Conservation (phyloP, 30 jellyfish, hydroid and myxozoan species). For the Rhopilema esculentum region DNA sequence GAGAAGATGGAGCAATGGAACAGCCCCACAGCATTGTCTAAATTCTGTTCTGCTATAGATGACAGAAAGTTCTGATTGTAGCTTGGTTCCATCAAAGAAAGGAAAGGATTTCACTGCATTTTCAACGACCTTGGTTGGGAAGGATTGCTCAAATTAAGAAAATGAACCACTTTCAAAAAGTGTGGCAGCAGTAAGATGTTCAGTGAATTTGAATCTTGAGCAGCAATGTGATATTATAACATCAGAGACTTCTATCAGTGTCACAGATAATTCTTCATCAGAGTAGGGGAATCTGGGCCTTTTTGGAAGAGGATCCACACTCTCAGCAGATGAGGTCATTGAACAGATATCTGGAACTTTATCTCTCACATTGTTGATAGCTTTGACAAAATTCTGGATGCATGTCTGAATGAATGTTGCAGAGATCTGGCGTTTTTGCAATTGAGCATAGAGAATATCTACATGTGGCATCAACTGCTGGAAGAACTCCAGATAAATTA, state of each 20-base stretch:
- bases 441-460: no score
- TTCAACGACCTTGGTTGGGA: constrained; percentile 24
- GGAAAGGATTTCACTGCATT: constrained; percentile 35
- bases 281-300: constrained; percentile 11
- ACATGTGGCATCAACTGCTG: constrained; percentile 32
- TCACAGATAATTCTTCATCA: constrained; percentile 13
- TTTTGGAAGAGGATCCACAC: not conserved
- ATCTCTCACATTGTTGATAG: constrained; percentile 22
- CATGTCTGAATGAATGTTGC: constrained; percentile 24
- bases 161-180: not conserved
- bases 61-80: constrained; percentile 15
- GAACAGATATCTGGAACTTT: not conserved
- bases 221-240: constrained; percentile 8
- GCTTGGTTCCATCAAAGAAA: constrained; percentile 12
- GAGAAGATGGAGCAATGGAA: constrained; percentile 34
- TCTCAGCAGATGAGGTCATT: not conserved
- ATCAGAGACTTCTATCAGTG: not conserved
- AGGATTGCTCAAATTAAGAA: not conserved
- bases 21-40: constrained; percentile 25
- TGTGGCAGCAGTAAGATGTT: constrained; percentile 50
- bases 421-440: constrained; percentile 62
- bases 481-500: constrained; percentile 25
- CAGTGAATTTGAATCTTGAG: constrained; percentile 31
- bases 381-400: constrained; percentile 15
- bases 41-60: constrained; percentile 30